Evolutionary conservation across 1,140 invertebrate genomes (phyloP).

Genomic region (Rhyzopertha dominica): DNA sequence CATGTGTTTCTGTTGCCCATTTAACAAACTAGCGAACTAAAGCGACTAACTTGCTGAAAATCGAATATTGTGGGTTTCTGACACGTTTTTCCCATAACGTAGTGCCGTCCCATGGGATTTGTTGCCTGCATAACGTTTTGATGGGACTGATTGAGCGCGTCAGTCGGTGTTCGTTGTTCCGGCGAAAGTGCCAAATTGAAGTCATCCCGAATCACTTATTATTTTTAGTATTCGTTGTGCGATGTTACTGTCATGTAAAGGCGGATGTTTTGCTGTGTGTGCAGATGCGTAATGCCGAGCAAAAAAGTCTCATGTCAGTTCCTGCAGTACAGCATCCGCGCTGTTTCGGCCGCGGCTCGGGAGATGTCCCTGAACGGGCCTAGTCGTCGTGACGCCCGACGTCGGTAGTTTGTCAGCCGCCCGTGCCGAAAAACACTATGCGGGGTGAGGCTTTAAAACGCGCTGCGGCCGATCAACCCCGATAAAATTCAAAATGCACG

Average conservation of each 20-base stretch:
- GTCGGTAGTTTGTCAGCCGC: conserved; percentile 11
- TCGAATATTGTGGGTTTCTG: not conserved
- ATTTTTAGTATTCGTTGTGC: not conserved
- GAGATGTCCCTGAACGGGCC: not conserved
- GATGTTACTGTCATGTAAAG: conserved; percentile 3
- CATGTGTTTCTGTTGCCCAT: not conserved
- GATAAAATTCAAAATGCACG: conserved; percentile 3
- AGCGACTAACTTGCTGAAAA: not conserved
- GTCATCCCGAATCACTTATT: conserved; percentile 3
- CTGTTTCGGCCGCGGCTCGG: not conserved
- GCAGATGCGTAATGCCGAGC: conserved; percentile 5
- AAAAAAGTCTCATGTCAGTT: not conserved
- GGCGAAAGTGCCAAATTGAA: not conserved
- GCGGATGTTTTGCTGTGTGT: not conserved
- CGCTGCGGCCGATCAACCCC: not conserved
- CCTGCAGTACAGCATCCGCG: not conserved
- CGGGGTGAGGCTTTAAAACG: conserved; percentile 12
- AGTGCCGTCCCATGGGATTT: not conserved
- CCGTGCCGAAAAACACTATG: conserved; percentile 9
- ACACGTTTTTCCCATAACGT: not conserved
- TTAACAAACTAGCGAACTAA: not conserved
- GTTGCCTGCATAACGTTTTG: not conserved
- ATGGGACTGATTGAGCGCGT: too few species aligned
- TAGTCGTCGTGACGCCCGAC: conserved; percentile 5
- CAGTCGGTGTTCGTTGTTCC: not conserved